phyloP scores from a whole-genome alignment of 2,113 vertebrate species.

The Xiphorhynchus elegans region DNA sequence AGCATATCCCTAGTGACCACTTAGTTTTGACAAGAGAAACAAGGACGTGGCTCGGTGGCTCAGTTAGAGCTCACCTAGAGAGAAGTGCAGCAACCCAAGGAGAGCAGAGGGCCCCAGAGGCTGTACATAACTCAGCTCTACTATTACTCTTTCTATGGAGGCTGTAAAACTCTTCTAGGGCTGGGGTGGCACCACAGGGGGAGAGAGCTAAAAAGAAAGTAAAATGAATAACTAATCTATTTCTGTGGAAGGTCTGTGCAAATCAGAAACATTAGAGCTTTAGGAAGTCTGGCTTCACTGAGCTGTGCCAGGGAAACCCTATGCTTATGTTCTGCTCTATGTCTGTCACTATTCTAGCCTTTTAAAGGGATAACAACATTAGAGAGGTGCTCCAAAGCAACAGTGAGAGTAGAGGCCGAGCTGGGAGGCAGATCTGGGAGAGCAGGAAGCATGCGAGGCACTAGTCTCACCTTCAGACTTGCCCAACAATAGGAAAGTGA shows the following conservation, averaged over 20 bases:
- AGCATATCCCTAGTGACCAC: not conserved
- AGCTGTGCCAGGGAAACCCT: not conserved
- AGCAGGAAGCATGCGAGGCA: not conserved
- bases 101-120: not conserved
- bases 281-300: not conserved
- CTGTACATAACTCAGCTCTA: not conserved
- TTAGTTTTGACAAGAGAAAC: slow-evolving; percentile 17
- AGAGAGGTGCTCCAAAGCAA: not conserved
- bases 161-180: slow-evolving; percentile 7
- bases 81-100: not conserved
- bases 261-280: not conserved
- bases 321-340: not conserved
- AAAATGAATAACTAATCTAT: not conserved
- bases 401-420: not conserved
- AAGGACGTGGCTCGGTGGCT: not conserved
- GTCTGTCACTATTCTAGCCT: not conserved
- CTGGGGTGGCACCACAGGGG: not conserved
- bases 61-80: not conserved
- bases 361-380: not conserved
- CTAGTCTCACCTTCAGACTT: not conserved
- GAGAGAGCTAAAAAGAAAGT: not conserved
- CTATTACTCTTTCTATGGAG: slow-evolving; percentile 25
- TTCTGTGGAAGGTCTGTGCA: not conserved
- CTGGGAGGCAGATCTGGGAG: not conserved
- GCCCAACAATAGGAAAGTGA: not conserved